Evolutionary conservation across 1,140 invertebrate genomes (phyloP).

Genomic region (Homarus americanus): DNA sequence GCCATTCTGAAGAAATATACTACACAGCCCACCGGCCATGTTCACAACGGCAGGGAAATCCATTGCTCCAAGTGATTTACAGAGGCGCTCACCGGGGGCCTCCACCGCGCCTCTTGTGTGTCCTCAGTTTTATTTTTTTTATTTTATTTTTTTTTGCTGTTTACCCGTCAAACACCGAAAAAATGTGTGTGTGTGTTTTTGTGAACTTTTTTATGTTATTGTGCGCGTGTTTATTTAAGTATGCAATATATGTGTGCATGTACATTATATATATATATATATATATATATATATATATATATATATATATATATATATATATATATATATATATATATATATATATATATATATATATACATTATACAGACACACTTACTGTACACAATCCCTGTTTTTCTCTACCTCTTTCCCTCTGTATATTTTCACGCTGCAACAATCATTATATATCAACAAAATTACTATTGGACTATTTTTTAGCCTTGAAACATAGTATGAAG

Average conservation of each 20-base stretch:
- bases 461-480: not conserved
- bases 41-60: constrained; percentile 16
- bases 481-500: not conserved
- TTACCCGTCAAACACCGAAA: not conserved
- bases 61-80: constrained; percentile 20
- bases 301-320: too few species aligned
- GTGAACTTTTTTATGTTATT: not conserved
- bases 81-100: not conserved
- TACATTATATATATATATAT: too few species aligned
- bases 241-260: too few species aligned
- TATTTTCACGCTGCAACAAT: not conserved
- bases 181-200: not conserved
- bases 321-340: not conserved
- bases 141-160: not conserved
- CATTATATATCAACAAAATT: not conserved
- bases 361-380: too few species aligned
- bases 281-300: too few species aligned
- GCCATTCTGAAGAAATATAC: constrained; percentile 19
- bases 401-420: not conserved
- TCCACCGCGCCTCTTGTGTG: not conserved
- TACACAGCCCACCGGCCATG: constrained; percentile 3
- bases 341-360: too few species aligned
- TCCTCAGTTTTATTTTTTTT: not conserved
- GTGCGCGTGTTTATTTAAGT: constrained; percentile 8
- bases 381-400: not conserved